phyloP scores from a whole-genome alignment of 2,888 invertebrate species.

The Lapara coniferarum region DNA sequence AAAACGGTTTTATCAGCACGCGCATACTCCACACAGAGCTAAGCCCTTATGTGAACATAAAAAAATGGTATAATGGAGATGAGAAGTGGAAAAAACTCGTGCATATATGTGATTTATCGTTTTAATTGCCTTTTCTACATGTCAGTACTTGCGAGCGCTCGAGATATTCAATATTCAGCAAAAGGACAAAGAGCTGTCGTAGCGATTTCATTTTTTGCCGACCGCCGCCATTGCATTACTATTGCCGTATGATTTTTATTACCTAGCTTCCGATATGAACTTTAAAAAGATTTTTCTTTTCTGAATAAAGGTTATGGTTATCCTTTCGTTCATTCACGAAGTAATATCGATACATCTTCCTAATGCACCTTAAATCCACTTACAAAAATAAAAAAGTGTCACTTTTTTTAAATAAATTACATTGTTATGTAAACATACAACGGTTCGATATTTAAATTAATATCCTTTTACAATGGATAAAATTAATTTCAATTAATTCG shows the following conservation, averaged over 20 bases:
- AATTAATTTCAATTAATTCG: not conserved
- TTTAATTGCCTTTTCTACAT: slow-evolving; percentile 75
- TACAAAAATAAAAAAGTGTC: too few relatives aligned
- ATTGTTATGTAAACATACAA: too few relatives aligned
- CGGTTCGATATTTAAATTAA: too few relatives aligned
- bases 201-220: slow-evolving; percentile 38
- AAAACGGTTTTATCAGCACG: not conserved
- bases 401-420: too few relatives aligned
- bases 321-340: not conserved
- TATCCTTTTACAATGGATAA: too few relatives aligned
- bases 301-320: not conserved
- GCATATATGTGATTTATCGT: slow-evolving; percentile 66
- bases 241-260: slow-evolving; percentile 12
- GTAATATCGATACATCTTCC: too few relatives aligned
- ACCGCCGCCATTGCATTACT: slow-evolving; percentile 42
- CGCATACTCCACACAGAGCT: slow-evolving; percentile 42
- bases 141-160: slow-evolving; percentile 54
- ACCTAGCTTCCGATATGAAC: not conserved
- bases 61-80: slow-evolving; percentile 61
- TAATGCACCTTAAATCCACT: too few relatives aligned
- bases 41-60: slow-evolving; percentile 54
- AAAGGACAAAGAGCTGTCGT: slow-evolving; percentile 60
- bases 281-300: not conserved
- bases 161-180: slow-evolving; percentile 74
- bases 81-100: slow-evolving; percentile 57